Evolutionary conservation across 64 coral and sea anemone genomes (phyloP), one percentile per base, ranked within the genome.

Genomic region (Trachythela sp.): DNA sequence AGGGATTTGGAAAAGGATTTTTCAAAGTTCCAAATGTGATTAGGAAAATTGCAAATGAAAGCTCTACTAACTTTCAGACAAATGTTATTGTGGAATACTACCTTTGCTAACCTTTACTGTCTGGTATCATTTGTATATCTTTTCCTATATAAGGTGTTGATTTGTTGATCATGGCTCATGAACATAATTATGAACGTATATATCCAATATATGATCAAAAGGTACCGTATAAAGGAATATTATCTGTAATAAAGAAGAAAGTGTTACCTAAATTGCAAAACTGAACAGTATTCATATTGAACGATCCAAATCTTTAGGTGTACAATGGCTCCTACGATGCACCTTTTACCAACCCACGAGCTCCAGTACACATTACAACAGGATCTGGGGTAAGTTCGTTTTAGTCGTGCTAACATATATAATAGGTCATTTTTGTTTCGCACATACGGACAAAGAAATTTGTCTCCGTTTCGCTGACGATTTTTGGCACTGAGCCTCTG

Each of bases 111-210:
- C 1, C 13, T 20, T 15, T 15, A 52, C 13, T 20, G 1, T 1
- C 9, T 2, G 49, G 48, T 15, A 11, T 1, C 49, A 52, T 0
- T 64, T 24, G 8, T 24, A 24, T 30, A 58, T 27, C 50, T 40
- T 85, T 32, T 36, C 18, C 22, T 11, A 31, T 85, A 43, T 67
- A 35, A 98, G 95, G 95, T 70, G 95, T 98, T 80, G 95, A 94
- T 49, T 15, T 98, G 22, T 35, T 70, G 8, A 5, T 98, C 0
- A 94, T 93, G 95, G 95, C 95, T 22, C 95, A 98, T 76, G 95
- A 98, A 37, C 95, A 98, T 86, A 94, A 93, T 24, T 98, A 93
- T 37, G 95, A 98, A 48, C 86, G 95, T 36, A 84, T 98, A 0
- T 93, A 92, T 26, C 95, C 95, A 13, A 15, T 98, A 20, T 98